Evolutionary conservation across 2,888 invertebrate genomes (phyloP), one percentile per base, ranked within the genome.

Genomic region (Ptychoptera albimana): DNA sequence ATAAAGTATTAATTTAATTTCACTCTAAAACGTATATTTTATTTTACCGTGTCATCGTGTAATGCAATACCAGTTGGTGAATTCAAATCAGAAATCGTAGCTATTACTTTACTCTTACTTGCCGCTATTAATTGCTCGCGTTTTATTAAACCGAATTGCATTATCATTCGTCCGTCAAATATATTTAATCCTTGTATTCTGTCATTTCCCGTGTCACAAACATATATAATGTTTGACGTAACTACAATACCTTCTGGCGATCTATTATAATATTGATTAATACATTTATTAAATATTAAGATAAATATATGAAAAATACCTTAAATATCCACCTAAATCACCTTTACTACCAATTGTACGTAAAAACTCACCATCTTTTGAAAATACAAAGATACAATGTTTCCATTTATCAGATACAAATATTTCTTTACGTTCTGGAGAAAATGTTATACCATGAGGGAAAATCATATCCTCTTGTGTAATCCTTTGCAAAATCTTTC

Each of bases 151-250:
- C 82, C 82, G 52, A 81, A 68, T 52, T 72, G 71, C 39, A 73
- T 67, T 2, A 78, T 66, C 58, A 72, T 75, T 52, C 69, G 68
- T 1, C 81, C 81, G 49, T 68, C 66, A 38, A 74, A 67, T 0
- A 70, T 64, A 53, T 74, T 65, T 2, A 78, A 39, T 6, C 45
- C 70, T 60, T 77, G 69, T 6, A 77, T 68, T 45, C 84, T 68
- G 56, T 85, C 80, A 55, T 85, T 85, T 47, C 83, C 84, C 46
- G 82, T 82, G 55, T 86, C 85, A 40, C 79, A 82, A 1, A 85
- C 74, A 51, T 82, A 79, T 44, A 69, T 69, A 46, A 71, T 68
- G 32, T 73, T 72, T 11, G 61, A 55, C 48, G 67, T 67, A 0
- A 70, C 59, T 2, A 79, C 75, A 44, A 85, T 72, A 32, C 85